These are phyloP conservation scores for Toxonevra muliebris DNA, from an alignment of 2,888 invertebrate genomes.

Conservation along the genomic window DNA sequence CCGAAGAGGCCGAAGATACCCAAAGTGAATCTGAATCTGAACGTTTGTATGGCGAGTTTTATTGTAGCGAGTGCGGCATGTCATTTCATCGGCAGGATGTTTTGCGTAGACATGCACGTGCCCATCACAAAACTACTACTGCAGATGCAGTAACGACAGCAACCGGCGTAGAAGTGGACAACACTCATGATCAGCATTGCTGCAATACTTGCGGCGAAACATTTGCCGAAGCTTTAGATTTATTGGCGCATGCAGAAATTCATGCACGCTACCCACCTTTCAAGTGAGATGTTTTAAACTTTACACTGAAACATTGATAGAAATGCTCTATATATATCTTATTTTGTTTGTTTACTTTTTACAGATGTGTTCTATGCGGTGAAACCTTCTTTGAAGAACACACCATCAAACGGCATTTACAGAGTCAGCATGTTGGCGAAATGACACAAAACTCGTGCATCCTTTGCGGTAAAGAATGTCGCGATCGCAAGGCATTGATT, in stretches of 20 bases:
- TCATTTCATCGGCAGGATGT: conserved; percentile 82
- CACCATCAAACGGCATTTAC: conserved; percentile 72
- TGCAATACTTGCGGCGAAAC: conserved; percentile 84
- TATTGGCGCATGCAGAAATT: conserved; percentile 81
- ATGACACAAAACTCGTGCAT: conserved; percentile 74
- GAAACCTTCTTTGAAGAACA: conserved; percentile 72
- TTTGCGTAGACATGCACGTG: conserved; percentile 75
- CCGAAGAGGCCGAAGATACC: conserved; percentile 63
- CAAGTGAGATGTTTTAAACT: conserved; percentile 56
- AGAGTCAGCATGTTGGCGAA: conserved; percentile 70
- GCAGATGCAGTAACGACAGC: not conserved
- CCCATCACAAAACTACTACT: conserved; percentile 52
- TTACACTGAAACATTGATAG: too few species aligned
- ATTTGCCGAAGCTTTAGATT: conserved; percentile 78
- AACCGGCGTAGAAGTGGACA: conserved; percentile 42
- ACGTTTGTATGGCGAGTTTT: conserved; percentile 70
- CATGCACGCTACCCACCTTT: conserved; percentile 73
- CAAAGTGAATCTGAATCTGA: conserved; percentile 69
- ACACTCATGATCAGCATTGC: conserved; percentile 67
- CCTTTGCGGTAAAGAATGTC: conserved; percentile 75
- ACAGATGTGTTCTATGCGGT: conserved; percentile 73
- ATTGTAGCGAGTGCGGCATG: conserved; percentile 80
- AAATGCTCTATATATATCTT: not conserved
- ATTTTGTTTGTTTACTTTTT: not conserved
- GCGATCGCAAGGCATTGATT: conserved; percentile 72